Conservation (phyloP, 2,888 invertebrate genomes). For the Microdon myrmicae region DNA sequence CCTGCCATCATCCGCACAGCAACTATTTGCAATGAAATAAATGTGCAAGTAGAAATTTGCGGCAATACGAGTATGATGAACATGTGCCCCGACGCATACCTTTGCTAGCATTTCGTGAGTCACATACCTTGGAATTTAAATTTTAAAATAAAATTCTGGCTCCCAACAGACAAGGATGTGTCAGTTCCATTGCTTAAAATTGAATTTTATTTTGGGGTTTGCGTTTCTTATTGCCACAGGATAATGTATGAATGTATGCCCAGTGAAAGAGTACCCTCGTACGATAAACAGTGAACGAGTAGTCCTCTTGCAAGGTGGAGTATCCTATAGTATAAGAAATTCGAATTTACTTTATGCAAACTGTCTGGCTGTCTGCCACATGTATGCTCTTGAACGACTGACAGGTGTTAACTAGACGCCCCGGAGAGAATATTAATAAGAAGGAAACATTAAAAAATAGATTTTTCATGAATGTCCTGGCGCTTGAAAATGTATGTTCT, state of each 20-base stretch:
- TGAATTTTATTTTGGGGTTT: slow-evolving; percentile 37
- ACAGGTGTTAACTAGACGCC: slow-evolving; percentile 48
- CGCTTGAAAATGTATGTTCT: slow-evolving; percentile 21
- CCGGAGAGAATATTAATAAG: slow-evolving; percentile 37
- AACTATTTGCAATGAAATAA: too few species aligned
- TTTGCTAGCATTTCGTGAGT: slow-evolving; percentile 10
- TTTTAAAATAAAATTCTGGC: slow-evolving; percentile 13
- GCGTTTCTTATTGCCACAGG: slow-evolving; percentile 8
- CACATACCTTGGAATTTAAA: slow-evolving; percentile 30
- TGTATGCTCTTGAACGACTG: slow-evolving; percentile 30
- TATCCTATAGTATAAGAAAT: slow-evolving; percentile 35
- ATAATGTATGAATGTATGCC: slow-evolving; percentile 7
- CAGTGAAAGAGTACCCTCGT: slow-evolving; percentile 26
- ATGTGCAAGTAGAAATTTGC: too few species aligned
- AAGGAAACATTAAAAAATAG: slow-evolving; percentile 2
- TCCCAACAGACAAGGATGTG: slow-evolving; percentile 12
- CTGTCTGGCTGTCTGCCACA: slow-evolving; percentile 26
- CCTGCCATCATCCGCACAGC: too few species aligned
- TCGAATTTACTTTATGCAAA: slow-evolving; percentile 28
- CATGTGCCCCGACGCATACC: slow-evolving; percentile 17
- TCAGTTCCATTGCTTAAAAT: slow-evolving; percentile 41
- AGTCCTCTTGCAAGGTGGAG: slow-evolving; percentile 1
- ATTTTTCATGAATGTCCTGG: slow-evolving; percentile 2
- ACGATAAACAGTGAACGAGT: slow-evolving; percentile 14
- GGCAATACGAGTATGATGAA: slow-evolving; percentile 43